Evolutionary conservation across 1,140 invertebrate genomes (phyloP).

Genomic region (Aphaenogaster floridana): DNA sequence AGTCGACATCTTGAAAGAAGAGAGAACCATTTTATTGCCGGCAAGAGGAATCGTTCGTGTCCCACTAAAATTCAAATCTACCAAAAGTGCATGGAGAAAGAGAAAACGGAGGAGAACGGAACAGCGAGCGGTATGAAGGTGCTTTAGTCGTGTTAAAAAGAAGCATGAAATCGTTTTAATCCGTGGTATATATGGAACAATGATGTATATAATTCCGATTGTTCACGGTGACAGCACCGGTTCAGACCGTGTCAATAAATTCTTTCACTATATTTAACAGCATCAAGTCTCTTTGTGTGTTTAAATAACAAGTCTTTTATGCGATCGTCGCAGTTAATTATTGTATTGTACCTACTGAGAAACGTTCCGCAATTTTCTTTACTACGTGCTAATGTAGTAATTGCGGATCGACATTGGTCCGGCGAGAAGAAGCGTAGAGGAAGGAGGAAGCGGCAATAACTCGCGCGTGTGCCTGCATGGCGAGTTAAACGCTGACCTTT

Average conservation of each 20-base stretch:
- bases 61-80: slow-evolving; percentile 54
- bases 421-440: slow-evolving; percentile 28
- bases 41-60: slow-evolving; percentile 21
- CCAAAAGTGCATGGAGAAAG: background rate
- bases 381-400: slow-evolving; percentile 26
- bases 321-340: slow-evolving; percentile 4
- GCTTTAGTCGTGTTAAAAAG: background rate
- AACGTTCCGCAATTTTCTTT: background rate
- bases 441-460: slow-evolving; percentile 61
- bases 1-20: slow-evolving; percentile 47
- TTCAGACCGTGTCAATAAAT: slow-evolving; percentile 11
- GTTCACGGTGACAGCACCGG: background rate
- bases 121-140: background rate
- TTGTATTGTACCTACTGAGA: background rate
- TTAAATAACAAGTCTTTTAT: slow-evolving; percentile 16
- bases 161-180: slow-evolving; percentile 6
- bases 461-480: slow-evolving; percentile 26
- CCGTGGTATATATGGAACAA: background rate
- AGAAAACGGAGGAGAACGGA: background rate
- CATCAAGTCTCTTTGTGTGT: background rate
- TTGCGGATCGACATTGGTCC: slow-evolving; percentile 4
- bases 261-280: background rate
- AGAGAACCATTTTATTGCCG: slow-evolving; percentile 44
- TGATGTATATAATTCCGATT: background rate
- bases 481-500: slow-evolving; percentile 82